Base-by-base conservation (phyloP, 2,797 vertebrate species). In the Poecilia velifera region DNA sequence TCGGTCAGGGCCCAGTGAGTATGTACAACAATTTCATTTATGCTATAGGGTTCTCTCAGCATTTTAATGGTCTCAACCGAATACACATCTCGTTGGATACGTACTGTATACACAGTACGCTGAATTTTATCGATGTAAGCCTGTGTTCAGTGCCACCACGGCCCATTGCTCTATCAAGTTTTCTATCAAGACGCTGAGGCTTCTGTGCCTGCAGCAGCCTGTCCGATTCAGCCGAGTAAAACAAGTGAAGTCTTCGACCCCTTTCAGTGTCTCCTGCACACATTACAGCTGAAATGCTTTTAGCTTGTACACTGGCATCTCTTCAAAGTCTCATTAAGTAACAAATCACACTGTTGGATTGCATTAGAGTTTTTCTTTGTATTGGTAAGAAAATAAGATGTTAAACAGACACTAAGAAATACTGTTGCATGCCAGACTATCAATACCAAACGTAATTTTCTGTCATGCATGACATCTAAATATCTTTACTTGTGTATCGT, bases 1-100 rank as follows among this genome's bases (percentile, higher is more conserved):
- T 96, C 93, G 95, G 95, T 96, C 95, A 96, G 90, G 96, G 95
- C 92, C 95, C 93, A 95, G 92, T 95, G 95, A 94, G 87, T 95
- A 92, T 93, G 94, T 95, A 95, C 94, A 95, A 95, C 96, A 96
- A 95, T 95, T 95, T 95, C 91, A 93, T 95, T 93, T 95, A 90
- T 93, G 95, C 95, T 95, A 94, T 94, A 94, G 93, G 94, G 90
- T 93, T 92, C 88, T 91, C 90, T 90, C 91, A 92, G 92, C 94
- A 93, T 95, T 96, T 95, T 91, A 95, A 94, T 91, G 91, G 93
- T 92, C 93, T 95, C 93, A 88, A 93, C 89, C 93, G 94, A 94
- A 92, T 91, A 91, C 94, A 94, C 94, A 94, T 90, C 91, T 93
- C 70, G 77, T 92, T 82, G 93, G 89, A 88, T 93, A 92, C 91